phyloP scores from a whole-genome alignment of 2,888 invertebrate species.

The Cataglyphis altisquamis region DNA sequence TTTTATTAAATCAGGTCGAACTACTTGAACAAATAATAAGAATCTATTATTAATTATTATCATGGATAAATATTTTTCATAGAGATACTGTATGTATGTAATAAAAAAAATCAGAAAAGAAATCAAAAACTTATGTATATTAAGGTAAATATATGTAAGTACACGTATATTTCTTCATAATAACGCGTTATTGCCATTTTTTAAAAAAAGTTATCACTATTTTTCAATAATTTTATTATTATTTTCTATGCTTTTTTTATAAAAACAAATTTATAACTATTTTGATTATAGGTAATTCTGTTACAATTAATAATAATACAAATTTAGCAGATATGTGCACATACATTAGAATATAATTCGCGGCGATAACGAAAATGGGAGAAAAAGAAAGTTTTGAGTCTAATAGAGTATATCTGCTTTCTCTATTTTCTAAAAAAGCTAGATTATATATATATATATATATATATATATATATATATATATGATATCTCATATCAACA shows the following conservation, averaged over 20 bases:
- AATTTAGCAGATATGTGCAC: neutral
- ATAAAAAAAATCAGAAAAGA: conserved; percentile 6
- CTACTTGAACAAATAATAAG: conserved; percentile 43
- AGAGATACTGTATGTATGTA: neutral
- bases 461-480: neutral
- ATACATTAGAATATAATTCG: neutral
- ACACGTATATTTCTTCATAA: neutral
- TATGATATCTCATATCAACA: neutral
- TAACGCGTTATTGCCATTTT: neutral
- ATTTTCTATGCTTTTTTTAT: neutral
- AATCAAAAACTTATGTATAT: neutral
- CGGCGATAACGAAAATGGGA: neutral
- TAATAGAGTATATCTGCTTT: neutral
- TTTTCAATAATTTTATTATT: neutral
- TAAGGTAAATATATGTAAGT: neutral
- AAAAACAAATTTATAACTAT: neutral
- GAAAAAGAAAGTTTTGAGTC: neutral
- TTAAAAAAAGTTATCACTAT: neutral
- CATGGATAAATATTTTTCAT: conserved; percentile 18
- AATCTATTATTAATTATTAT: conserved; percentile 51
- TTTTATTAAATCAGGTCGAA: conserved; percentile 47
- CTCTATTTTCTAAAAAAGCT: neutral
- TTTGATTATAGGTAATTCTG: neutral
- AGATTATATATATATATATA: neutral
- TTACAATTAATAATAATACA: neutral